Evolutionary conservation across 2,888 invertebrate species (phyloP), one percentile per base, ranked within the genome.

Genomic region (Abrostola tripartita): DNA sequence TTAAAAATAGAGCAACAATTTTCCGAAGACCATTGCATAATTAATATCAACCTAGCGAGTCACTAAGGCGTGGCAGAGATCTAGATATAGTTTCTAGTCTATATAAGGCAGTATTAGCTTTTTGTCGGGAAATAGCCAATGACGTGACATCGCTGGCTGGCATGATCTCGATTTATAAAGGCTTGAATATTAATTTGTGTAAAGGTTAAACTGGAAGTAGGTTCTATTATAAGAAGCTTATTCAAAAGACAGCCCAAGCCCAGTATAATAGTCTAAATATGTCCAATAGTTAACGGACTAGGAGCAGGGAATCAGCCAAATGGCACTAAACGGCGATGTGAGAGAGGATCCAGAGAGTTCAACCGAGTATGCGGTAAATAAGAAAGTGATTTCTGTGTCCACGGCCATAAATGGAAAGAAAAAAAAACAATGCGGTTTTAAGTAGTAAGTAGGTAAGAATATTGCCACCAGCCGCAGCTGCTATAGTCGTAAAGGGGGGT

Each of bases 101-200:
- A 40, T 81, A 68, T 78, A 78, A 57, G 81, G 79, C 36, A 9
- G 38, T 51, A 41, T 47, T 51, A 65, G 68, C 44, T 74, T 78
- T 81, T 81, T 78, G 77, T 60, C 52, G 71, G 66, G 62, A 81
- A 78, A 75, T 41, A 44, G 65, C 35, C 64, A 60, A 64, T 70
- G 55, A 64, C 81, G 76, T 74, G 81, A 81, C 81, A 77, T 63
- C 68, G 64, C 11, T 36, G 37, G 36, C 37, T 41, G 63, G 57
- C 65, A 37, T 68, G 75, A 59, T 65, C 65, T 70, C 64, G 78
- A 73, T 80, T 74, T 63, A 64, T 64, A 65, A 73, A 70, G 65
- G 61, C n/a, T 51, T 41, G 35, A 59, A 62, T 59, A 50, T 12
- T 47, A 73, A 55, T 56, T 40, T 52, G 37, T 49, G 36, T 54